Evolutionary conservation across 2,797 vertebrate genomes (phyloP).

Genomic region (Gallinago solitaria): DNA sequence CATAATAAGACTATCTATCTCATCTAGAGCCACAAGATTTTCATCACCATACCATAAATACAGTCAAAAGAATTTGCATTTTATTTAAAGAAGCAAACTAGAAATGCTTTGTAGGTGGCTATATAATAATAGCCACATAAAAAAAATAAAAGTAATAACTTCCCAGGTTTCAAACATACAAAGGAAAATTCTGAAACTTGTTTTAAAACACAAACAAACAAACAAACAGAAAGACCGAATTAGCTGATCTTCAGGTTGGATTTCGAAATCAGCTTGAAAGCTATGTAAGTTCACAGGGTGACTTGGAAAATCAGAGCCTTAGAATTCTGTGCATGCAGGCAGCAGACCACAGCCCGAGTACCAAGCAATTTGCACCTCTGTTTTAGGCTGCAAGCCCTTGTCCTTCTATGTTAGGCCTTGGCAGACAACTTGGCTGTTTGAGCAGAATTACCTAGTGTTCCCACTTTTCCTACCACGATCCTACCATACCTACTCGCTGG

Average conservation of each 20-base stretch:
- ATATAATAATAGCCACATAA: neutral
- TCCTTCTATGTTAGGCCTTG: conserved; percentile 33
- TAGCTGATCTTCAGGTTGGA: neutral
- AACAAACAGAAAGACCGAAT: neutral
- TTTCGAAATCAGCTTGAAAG: conserved; percentile 22
- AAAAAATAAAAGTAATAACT: neutral
- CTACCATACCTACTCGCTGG: neutral
- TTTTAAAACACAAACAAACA: neutral
- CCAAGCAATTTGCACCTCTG: conserved; percentile 58
- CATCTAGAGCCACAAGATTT: neutral
- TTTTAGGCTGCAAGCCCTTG: conserved; percentile 41
- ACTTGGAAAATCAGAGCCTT: conserved; percentile 56
- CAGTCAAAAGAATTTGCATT: neutral
- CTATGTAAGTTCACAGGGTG: neutral
- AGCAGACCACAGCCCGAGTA: conserved; percentile 46
- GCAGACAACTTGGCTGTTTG: conserved; percentile 43
- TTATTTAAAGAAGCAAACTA: conserved; percentile 14
- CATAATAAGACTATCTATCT: neutral
- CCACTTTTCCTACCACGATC: conserved; percentile 7
- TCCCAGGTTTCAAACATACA: neutral
- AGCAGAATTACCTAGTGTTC: conserved; percentile 39
- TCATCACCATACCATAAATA: conserved; percentile 3
- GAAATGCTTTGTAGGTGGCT: neutral
- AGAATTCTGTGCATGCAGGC: conserved; percentile 47
- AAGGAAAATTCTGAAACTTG: neutral